These are phyloP conservation scores for Pyxicephalus adspersus DNA, from an alignment of 2,113 vertebrate genomes.

Conservation along the genomic window DNA sequence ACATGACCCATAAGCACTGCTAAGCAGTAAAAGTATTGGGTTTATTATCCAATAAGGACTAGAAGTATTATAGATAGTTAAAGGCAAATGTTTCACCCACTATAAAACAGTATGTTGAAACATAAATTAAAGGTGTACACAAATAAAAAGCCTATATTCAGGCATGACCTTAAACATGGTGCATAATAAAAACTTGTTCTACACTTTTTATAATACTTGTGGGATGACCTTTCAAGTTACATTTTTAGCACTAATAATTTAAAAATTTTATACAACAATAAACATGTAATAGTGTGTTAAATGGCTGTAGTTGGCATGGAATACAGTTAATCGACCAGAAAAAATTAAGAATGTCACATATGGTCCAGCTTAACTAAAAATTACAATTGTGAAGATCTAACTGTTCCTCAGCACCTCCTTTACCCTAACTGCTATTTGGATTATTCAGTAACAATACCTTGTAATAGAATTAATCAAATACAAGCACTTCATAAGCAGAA, in stretches of 20 bases:
- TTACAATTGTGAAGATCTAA: not conserved
- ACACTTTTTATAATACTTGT: not conserved
- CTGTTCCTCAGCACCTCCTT: too few relatives aligned
- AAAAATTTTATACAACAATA: slow-evolving; percentile 78
- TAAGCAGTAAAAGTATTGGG: not conserved
- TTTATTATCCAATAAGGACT: not conserved
- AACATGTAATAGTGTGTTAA: slow-evolving; percentile 75
- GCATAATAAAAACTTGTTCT: slow-evolving; percentile 15
- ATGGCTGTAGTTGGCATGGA: slow-evolving; percentile 62
- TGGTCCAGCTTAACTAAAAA: slow-evolving; percentile 45
- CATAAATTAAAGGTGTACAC: too few relatives aligned
- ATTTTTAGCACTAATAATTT: slow-evolving; percentile 69
- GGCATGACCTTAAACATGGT: not conserved
- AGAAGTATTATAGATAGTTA: not conserved
- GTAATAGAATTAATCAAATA: too few relatives aligned
- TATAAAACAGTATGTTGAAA: not conserved
- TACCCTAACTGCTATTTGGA: too few relatives aligned
- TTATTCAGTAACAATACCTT: too few relatives aligned
- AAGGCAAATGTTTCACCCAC: not conserved
- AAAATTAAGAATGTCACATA: slow-evolving; percentile 65
- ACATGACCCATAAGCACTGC: not conserved
- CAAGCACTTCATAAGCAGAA: too few relatives aligned
- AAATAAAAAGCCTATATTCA: not conserved
- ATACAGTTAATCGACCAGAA: slow-evolving; percentile 67
- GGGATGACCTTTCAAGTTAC: slow-evolving; percentile 61